phyloP scores from a whole-genome alignment of 2,888 invertebrate species.

The Platycnemis pennipes region DNA sequence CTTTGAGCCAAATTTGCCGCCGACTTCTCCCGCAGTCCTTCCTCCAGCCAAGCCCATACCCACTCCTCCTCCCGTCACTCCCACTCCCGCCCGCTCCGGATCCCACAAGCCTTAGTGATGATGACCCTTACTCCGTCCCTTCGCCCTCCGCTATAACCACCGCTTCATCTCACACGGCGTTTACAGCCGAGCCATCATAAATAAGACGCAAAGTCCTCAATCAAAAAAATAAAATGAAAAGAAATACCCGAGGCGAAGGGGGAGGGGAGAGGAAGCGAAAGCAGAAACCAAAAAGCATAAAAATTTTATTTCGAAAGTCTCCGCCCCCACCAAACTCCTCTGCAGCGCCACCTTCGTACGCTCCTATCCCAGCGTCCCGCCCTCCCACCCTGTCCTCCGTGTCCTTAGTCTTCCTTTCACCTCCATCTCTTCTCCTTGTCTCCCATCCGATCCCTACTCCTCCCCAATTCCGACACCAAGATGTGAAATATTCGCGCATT shows the following conservation, averaged over 20 bases:
- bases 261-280: neutral
- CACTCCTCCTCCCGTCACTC: neutral
- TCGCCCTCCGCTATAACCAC: slow-evolving; percentile 33
- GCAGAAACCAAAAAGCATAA: slow-evolving; percentile 12
- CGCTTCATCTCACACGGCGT: slow-evolving; percentile 45
- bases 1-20: slow-evolving; percentile 28
- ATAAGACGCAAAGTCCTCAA: slow-evolving; percentile 55
- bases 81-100: neutral
- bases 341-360: neutral
- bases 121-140: slow-evolving; percentile 19
- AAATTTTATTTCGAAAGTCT: slow-evolving; percentile 20
- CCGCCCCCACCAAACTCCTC: neutral
- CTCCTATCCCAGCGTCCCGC: neutral
- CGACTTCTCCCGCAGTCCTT: slow-evolving; percentile 1
- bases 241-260: neutral
- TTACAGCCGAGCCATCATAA: slow-evolving; percentile 52
- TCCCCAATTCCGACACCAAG: neutral
- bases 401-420: slow-evolving; percentile 13
- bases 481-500: neutral
- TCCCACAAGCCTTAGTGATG: slow-evolving; percentile 27
- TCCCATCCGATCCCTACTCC: neutral
- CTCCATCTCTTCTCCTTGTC: neutral
- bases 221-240: slow-evolving; percentile 31
- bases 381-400: neutral
- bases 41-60: neutral